Evolutionary conservation across 2,113 vertebrate genomes (phyloP).

Genomic region (Malurus alboscapulatus): DNA sequence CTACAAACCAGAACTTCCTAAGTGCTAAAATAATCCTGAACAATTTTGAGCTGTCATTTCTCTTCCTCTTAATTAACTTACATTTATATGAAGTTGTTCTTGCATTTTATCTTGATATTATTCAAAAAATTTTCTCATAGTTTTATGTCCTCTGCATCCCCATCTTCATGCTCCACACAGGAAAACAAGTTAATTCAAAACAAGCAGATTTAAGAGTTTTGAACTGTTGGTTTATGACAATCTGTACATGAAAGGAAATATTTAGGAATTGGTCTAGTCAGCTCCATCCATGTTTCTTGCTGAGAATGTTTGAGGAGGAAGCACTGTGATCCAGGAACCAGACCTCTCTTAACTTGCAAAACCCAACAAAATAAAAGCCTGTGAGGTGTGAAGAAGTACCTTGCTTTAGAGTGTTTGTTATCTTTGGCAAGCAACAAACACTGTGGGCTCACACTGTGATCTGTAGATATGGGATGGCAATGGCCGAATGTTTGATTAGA

Average conservation of each 20-base stretch:
- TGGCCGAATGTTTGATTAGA: background rate
- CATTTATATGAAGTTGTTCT: background rate
- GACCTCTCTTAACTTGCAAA: background rate
- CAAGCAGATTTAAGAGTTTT: background rate
- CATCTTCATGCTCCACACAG: background rate
- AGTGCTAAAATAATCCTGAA: background rate
- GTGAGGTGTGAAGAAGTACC: background rate
- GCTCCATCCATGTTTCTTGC: background rate
- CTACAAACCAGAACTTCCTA: background rate
- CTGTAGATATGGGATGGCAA: background rate
- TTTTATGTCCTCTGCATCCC: background rate
- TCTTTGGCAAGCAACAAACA: accelerated
- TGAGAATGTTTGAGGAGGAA: background rate
- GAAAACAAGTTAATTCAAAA: background rate
- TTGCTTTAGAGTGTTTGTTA: background rate
- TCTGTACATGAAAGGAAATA: background rate
- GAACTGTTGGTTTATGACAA: background rate
- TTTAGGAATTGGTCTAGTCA: background rate
- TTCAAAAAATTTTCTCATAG: background rate
- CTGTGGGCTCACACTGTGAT: background rate
- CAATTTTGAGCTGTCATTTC: background rate
- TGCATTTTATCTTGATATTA: background rate
- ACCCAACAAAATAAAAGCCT: background rate
- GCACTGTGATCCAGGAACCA: background rate
- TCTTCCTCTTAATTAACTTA: background rate